A percentile compares a stretch with the other conserved stretches of the same genome.
Conservation (phyloP, 1,140 invertebrate species). For the Hylyphantes graminicola region DNA sequence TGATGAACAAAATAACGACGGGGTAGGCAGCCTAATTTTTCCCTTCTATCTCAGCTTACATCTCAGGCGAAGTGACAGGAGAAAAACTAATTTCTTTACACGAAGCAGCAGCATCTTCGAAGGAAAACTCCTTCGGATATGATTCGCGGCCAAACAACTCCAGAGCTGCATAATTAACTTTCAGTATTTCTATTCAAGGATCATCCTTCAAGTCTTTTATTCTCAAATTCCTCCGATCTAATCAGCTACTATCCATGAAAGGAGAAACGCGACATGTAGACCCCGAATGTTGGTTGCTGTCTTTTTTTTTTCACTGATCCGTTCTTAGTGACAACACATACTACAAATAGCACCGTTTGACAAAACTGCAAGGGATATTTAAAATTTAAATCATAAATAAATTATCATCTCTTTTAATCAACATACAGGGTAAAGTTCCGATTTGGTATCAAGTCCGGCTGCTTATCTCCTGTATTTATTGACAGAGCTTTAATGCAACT, state of each 20-base stretch:
- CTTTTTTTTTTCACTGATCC: slow-evolving; percentile 7
- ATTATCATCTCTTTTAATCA: no score
- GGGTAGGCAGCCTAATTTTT: no score
- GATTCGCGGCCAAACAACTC: slow-evolving; percentile 30
- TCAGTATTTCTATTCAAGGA: slow-evolving; percentile 14
- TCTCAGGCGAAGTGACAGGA: not conserved
- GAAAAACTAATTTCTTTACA: slow-evolving; percentile 48
- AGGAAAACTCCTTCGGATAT: slow-evolving; percentile 9
- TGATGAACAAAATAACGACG: no score
- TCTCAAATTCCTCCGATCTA: slow-evolving; percentile 31
- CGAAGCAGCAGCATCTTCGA: slow-evolving; percentile 3
- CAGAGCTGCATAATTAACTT: slow-evolving; percentile 40
- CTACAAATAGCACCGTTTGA: not conserved
- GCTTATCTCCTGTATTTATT: no score
- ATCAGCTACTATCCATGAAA: slow-evolving; percentile 27
- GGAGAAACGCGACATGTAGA: slow-evolving; percentile 26
- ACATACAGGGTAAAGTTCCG: no score
- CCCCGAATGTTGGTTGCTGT: not conserved
- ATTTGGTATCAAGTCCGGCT: no score
- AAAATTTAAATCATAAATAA: no score
- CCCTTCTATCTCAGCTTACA: no score
- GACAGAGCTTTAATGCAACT: no score
- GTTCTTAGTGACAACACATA: not conserved
- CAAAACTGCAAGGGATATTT: slow-evolving; percentile 3
- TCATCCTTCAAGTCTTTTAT: slow-evolving; percentile 1